Percentiles rank a stretch among this genome's conserved stretches.
These are phyloP conservation scores for Ormyrus labotus DNA, from an alignment of 2,888 invertebrate species.

Conservation along the genomic window DNA sequence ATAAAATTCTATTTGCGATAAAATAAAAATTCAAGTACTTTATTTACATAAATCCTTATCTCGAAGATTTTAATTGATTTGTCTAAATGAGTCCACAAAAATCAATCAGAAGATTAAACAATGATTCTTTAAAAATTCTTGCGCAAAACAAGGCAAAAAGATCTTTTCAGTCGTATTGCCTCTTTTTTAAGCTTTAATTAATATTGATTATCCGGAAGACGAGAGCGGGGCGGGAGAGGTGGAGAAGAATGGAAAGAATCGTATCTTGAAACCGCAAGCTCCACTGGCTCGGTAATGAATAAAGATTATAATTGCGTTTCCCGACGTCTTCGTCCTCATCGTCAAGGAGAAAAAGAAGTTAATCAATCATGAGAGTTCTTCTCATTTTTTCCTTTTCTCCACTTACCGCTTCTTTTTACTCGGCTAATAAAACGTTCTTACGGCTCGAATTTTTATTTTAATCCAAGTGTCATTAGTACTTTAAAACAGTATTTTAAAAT, in stretches of 20 bases:
- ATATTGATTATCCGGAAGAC: slow-evolving; percentile 47
- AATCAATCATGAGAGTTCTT: slow-evolving; percentile 73
- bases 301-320: slow-evolving; percentile 76
- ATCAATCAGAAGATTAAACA: neutral
- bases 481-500: neutral
- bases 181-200: slow-evolving; percentile 45
- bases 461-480: slow-evolving; percentile 1
- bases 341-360: slow-evolving; percentile 70
- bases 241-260: slow-evolving; percentile 68
- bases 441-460: slow-evolving; percentile 14
- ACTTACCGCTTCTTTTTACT: slow-evolving; percentile 26
- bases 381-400: slow-evolving; percentile 53
- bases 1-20: neutral
- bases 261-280: slow-evolving; percentile 74
- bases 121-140: slow-evolving; percentile 3
- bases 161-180: slow-evolving; percentile 8
- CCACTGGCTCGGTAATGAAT: slow-evolving; percentile 71
- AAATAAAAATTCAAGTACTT: no score
- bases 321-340: slow-evolving; percentile 63
- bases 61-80: no score
- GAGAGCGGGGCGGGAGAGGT: slow-evolving; percentile 1
- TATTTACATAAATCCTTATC: no score
- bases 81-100: no score
- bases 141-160: slow-evolving; percentile 21
- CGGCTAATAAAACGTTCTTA: slow-evolving; percentile 24